Evolutionary conservation across 2,113 vertebrate species (phyloP), one percentile per base, ranked within the genome.

Genomic region (Glareola pratincola): DNA sequence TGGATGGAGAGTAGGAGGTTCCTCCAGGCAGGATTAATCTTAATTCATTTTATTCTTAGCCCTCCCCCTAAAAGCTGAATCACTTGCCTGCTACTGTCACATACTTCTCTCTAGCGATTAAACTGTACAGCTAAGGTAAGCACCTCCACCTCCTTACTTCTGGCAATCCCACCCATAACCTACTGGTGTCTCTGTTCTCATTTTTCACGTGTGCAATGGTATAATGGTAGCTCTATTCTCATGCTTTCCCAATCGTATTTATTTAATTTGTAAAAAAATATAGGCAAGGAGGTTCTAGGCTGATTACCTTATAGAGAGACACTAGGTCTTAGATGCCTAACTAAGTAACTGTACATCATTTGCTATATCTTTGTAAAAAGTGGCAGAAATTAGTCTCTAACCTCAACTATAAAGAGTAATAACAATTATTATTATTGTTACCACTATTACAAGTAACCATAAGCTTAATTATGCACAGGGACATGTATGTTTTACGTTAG

Each of bases 141-240:
- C 11, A 64, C 3, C 36, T 71, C 51, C 47, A 71, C 32, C 48
- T 90, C 76, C 59, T 54, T 30, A 32, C 27, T 39, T 85, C 47
- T 50, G 47, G 59, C 47, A 94, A 41, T 90, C 50, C 78, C 78
- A 82, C 10, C 11, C 39, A 34, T 66, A 92, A 68, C 74, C 74
- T 82, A 51, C 62, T 82, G 81, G 56, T 85, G 82, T 88, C 92
- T 94, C 81, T 93, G 48, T 85, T 85, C 53, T 79, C 43, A 88
- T 72, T 93, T 85, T 53, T 90, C 48, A 68, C 34, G 4, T 10
- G 9, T 43, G 14, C 8, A 74, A 50, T 51, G 47, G 5, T 41
- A 17, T 10, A 75, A 67, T 45, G 48, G 4, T 24, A 51, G 30
- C 50, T 72, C 30, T 50, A 19, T 51, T 81, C 26, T 51, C 41